phyloP scores from a whole-genome alignment of 2,888 invertebrate species.

The Drosophila phalerata region DNA sequence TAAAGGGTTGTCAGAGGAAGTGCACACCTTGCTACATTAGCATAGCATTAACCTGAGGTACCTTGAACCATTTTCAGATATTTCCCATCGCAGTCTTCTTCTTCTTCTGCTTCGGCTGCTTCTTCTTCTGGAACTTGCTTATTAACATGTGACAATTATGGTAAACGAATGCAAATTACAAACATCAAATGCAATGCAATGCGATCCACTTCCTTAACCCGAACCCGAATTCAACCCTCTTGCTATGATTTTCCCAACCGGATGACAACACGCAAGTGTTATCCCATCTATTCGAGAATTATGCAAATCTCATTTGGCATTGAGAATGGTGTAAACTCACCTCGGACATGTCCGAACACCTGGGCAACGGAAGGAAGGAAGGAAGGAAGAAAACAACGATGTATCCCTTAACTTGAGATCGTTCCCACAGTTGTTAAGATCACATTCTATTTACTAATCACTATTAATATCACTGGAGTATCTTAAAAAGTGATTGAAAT shows the following conservation, averaged over 20 bases:
- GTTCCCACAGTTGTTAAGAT: constrained; percentile 52
- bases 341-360: constrained; percentile 65
- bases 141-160: constrained; percentile 79
- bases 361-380: constrained; percentile 62
- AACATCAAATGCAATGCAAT: constrained; percentile 44
- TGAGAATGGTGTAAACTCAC: constrained; percentile 52
- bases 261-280: constrained; percentile 65
- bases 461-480: constrained; percentile 4
- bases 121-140: constrained; percentile 60
- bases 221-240: constrained; percentile 17
- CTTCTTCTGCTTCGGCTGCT: constrained; percentile 11
- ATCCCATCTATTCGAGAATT: constrained; percentile 43
- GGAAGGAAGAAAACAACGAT: constrained; percentile 47
- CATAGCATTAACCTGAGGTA: constrained; percentile 68
- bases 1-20: constrained; percentile 62
- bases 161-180: constrained; percentile 58
- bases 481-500: neutral
- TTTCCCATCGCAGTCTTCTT: constrained; percentile 41
- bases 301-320: constrained; percentile 60
- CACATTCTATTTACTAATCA: constrained; percentile 2
- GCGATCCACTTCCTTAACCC: constrained; percentile 52
- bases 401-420: constrained; percentile 27
- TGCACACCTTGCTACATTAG: constrained; percentile 77
- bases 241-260: constrained; percentile 53
- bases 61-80: constrained; percentile 29